These are phyloP conservation scores for Globia sparganii DNA, from an alignment of 2,888 invertebrate genomes.

Conservation along the genomic window DNA sequence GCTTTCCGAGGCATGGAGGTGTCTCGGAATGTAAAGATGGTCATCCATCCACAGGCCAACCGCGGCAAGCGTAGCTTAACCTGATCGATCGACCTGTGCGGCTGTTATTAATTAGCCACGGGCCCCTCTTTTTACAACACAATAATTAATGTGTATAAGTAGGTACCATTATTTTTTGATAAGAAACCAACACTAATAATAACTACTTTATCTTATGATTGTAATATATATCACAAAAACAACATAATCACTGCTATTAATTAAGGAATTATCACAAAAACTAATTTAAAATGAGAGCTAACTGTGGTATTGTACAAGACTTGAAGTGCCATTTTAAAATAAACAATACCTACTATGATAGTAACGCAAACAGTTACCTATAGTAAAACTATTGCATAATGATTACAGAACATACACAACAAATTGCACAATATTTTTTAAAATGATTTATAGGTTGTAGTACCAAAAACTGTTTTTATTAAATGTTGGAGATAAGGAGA, in stretches of 20 bases:
- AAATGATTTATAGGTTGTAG: slow-evolving; percentile 8
- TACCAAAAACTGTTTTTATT: not conserved
- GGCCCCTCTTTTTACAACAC: not conserved
- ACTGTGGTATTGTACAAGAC: slow-evolving; percentile 22
- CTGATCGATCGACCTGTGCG: no score
- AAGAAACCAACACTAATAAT: slow-evolving; percentile 13
- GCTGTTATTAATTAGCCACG: no score
- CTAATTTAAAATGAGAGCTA: slow-evolving; percentile 18
- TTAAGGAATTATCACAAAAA: slow-evolving; percentile 28
- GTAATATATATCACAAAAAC: slow-evolving; percentile 14
- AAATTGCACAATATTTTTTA: slow-evolving; percentile 54
- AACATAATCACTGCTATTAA: slow-evolving; percentile 31
- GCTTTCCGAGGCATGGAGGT: no score
- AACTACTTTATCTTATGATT: slow-evolving; percentile 4
- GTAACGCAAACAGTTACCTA: slow-evolving; percentile 39
- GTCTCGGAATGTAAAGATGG: no score
- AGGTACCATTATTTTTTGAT: slow-evolving; percentile 41
- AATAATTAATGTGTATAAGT: slow-evolving; percentile 3
- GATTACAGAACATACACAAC: slow-evolving; percentile 33
- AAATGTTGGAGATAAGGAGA: slow-evolving; percentile 1
- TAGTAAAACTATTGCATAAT: slow-evolving; percentile 54
- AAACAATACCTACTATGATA: slow-evolving; percentile 38
- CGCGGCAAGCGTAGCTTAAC: no score
- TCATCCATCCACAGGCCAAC: no score
- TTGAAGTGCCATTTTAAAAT: slow-evolving; percentile 48